Evolutionary conservation across 2,797 vertebrate genomes (phyloP).

Genomic region (Cryptoblepharus egeriae): DNA sequence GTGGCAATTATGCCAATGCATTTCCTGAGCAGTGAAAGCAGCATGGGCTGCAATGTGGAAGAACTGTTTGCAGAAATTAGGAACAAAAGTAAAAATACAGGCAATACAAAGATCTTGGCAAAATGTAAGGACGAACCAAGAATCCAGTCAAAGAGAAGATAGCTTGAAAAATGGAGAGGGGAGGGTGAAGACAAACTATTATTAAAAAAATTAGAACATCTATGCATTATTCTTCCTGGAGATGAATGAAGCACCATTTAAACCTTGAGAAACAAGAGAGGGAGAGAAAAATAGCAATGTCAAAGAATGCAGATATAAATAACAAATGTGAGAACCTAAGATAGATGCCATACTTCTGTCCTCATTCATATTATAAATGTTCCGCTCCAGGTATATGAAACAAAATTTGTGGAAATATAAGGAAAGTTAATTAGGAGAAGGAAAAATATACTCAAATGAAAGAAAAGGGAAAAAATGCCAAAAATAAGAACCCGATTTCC

Average conservation of each 20-base stretch:
- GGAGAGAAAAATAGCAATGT: neutral
- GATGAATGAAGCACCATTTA: slow-evolving; percentile 1
- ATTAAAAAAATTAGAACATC: neutral
- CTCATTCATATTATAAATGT: slow-evolving; percentile 8
- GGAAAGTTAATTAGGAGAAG: slow-evolving; percentile 4
- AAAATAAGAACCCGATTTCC: neutral
- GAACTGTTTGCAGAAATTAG: neutral
- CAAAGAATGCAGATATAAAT: slow-evolving; percentile 14
- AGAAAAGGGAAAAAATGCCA: slow-evolving; percentile 16
- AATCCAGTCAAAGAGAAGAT: neutral
- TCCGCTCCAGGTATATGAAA: slow-evolving; percentile 10
- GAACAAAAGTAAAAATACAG: neutral
- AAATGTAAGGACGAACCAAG: neutral
- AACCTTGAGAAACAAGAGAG: neutral
- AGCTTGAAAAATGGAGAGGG: neutral
- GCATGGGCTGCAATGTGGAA: too few relatives aligned
- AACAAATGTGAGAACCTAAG: slow-evolving; percentile 23
- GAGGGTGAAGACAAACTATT: neutral
- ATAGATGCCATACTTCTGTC: neutral
- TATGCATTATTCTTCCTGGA: slow-evolving; percentile 9
- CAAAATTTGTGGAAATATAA: neutral
- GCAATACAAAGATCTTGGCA: neutral
- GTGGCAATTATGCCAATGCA: too few relatives aligned
- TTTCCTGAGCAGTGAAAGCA: too few relatives aligned
- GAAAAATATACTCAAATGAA: slow-evolving; percentile 1